Conservation (phyloP, 2,797 vertebrate genomes). For the Gymnodraco acuticeps region DNA sequence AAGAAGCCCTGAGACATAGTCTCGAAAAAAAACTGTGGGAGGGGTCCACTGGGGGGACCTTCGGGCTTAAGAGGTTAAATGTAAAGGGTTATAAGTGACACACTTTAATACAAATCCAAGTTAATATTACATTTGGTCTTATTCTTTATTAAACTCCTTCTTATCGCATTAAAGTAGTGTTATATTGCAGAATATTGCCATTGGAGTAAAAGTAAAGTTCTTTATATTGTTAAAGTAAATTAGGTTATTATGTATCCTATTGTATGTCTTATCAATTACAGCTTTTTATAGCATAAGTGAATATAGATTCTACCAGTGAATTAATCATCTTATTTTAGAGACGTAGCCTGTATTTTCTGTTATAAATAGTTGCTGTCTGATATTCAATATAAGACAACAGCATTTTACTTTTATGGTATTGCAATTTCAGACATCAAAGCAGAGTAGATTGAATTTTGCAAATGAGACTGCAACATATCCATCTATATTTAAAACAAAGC, state of each 20-base stretch:
- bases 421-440: constrained; percentile 80
- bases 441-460: constrained; percentile 67
- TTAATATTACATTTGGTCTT: constrained; percentile 26
- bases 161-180: constrained; percentile 17
- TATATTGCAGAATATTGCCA: constrained; percentile 8
- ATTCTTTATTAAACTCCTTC: constrained; percentile 28
- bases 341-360: constrained; percentile 9
- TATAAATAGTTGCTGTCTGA: constrained; percentile 17
- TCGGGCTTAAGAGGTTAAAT: too few species aligned
- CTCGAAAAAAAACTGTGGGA: too few species aligned
- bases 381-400: constrained; percentile 35
- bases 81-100: constrained; percentile 21
- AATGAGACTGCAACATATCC: constrained; percentile 68
- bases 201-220: constrained; percentile 24
- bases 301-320: constrained; percentile 6
- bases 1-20: too few species aligned
- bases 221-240: constrained; percentile 10
- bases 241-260: not conserved
- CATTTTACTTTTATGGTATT: constrained; percentile 62
- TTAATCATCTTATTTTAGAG: constrained; percentile 14
- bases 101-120: constrained; percentile 25
- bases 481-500: constrained; percentile 65
- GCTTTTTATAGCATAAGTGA: not conserved
- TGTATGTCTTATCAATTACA: not conserved
- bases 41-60: too few species aligned